phyloP scores from a whole-genome alignment of 2,113 vertebrate genomes.

The Chitala chitala region DNA sequence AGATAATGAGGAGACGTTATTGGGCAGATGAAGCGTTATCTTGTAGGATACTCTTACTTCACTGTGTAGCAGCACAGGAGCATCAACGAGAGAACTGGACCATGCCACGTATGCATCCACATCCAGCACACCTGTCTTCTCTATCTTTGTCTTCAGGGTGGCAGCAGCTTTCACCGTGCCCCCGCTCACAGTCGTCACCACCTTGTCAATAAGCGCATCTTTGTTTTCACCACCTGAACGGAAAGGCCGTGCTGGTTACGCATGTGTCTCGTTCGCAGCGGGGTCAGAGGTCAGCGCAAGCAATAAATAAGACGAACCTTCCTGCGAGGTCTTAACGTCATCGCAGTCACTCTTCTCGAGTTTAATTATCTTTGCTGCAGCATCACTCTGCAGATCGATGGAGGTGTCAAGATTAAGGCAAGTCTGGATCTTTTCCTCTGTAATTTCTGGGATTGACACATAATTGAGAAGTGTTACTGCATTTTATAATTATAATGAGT shows the following conservation, averaged over 20 bases:
- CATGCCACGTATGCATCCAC: constrained; percentile 60
- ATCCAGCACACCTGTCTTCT: constrained; percentile 47
- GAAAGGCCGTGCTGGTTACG: neutral
- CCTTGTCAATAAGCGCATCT: constrained; percentile 63
- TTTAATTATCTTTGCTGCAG: accelerated
- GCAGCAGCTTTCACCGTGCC: constrained; percentile 57
- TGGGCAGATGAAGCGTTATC: neutral
- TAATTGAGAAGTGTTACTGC: neutral
- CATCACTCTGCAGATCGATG: accelerated
- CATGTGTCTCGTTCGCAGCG: neutral
- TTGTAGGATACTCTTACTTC: constrained; percentile 42
- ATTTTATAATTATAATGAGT: neutral
- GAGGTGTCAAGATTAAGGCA: constrained; percentile 62
- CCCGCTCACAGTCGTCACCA: constrained; percentile 72
- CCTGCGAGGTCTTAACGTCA: neutral
- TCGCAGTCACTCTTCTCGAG: accelerated
- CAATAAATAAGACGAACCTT: neutral
- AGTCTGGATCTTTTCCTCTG: constrained; percentile 49
- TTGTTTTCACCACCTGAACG: neutral
- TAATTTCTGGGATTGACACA: constrained; percentile 58
- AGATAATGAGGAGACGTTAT: too few species aligned
- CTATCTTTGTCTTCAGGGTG: constrained; percentile 63
- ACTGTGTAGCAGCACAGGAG: constrained; percentile 66
- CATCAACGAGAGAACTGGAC: constrained; percentile 63
- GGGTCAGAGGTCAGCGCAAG: too few species aligned